Evolutionary conservation across 2,888 invertebrate genomes (phyloP), one percentile per base, ranked within the genome.

Genomic region (Diploptera punctata): DNA sequence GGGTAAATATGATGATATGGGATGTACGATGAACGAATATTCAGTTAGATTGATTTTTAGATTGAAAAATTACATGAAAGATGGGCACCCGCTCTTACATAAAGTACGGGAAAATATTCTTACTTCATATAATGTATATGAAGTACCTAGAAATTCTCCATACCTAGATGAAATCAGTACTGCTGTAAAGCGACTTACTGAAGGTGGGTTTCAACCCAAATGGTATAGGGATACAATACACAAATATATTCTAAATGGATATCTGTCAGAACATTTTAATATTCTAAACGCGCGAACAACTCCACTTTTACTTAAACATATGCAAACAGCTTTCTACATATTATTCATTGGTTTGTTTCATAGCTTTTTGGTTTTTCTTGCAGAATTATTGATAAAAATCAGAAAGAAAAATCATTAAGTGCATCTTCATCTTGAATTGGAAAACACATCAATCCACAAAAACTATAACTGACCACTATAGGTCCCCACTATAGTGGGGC

Each of bases 291-390:
- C n/a, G n/a, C n/a, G n/a, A n/a, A n/a, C n/a, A n/a, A n/a, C 47
- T 2, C 24, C 29, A 0, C 44, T 67, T 1, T 13, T 13, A 3
- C 16, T 67, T 16, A 24, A 21, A 10, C 67, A 49, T 26, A 18
- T 67, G 9, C 49, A 67, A 38, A 49, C 67, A 3, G 47, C 67
- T 18, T 67, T 67, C 49, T 44, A 29, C 7, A 7, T 47, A 1
- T 24, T 67, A 16, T n/a, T 13, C 26, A 29, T 49, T 29, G 67
- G 67, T 1, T 49, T 44, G n/a, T 5, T 47, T 1, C 13, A 2
- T 26, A 47, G 67, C 44, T 16, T 21, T 2, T 24, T 65, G 9
- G 65, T 44, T 1, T 43, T 65, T 33, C 7, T 33, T 10, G 10
- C 33, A 10, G 33, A 33, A n/a, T n/a, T n/a, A n/a, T n/a, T n/a